A percentile compares a stretch with the other conserved stretches of the same genome.
These are phyloP conservation scores for Sitta europaea DNA, from an alignment of 2,113 vertebrate species.

Conservation along the genomic window DNA sequence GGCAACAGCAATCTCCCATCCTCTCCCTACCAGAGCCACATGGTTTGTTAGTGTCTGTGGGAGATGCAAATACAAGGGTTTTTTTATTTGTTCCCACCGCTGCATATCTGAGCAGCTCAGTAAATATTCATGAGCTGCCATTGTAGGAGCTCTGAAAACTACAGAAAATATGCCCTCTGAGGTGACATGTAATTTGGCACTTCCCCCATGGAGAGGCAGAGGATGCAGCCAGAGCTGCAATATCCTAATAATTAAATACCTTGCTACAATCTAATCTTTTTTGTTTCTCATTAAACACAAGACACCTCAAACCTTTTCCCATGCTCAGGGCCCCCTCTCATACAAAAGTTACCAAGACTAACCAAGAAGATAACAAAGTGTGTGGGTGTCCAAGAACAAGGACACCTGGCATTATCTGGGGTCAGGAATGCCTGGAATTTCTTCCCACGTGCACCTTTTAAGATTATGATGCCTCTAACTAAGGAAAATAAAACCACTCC, in stretches of 20 bases:
- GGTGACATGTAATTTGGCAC: conserved; percentile 61
- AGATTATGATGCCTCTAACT: background rate
- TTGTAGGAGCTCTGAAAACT: conserved; percentile 48
- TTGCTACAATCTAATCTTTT: conserved; percentile 9
- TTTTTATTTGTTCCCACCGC: conserved; percentile 65
- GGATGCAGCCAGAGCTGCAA: conserved; percentile 18
- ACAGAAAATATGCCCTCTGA: conserved; percentile 50
- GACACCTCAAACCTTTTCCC: background rate
- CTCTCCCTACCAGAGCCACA: conserved; percentile 45
- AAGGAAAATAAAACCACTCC: background rate
- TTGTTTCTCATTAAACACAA: conserved; percentile 29
- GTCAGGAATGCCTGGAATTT: background rate
- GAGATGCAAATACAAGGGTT: conserved; percentile 67
- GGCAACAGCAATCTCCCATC: conserved; percentile 44
- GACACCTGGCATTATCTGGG: background rate
- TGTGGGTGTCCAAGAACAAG: background rate
- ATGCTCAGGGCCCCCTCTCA: background rate
- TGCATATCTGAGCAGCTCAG: conserved; percentile 64
- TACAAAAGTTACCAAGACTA: background rate
- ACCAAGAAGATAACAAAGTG: background rate
- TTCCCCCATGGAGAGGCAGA: background rate
- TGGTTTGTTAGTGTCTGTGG: conserved; percentile 64
- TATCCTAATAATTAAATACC: conserved; percentile 38
- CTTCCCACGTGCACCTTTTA: background rate
- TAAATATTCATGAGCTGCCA: conserved; percentile 74